These are phyloP conservation scores for Tinea pellionella DNA, from an alignment of 2,888 invertebrate species.

Conservation along the genomic window DNA sequence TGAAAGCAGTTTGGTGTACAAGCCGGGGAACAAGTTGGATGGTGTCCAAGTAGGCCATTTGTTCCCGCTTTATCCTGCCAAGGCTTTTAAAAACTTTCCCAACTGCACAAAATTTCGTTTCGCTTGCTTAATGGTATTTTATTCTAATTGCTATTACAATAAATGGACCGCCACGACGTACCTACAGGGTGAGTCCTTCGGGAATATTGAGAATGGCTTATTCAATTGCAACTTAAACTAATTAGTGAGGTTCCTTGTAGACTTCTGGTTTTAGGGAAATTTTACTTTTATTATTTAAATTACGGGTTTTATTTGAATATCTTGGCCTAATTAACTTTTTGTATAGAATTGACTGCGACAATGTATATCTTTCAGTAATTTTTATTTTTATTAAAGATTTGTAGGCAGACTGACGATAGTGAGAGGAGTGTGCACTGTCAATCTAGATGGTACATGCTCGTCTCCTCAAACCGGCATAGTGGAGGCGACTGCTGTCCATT, in stretches of 20 bases:
- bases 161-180: background rate
- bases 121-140: slow-evolving; percentile 1
- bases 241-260: background rate
- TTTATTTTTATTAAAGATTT: too few relatives aligned
- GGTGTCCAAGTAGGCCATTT: slow-evolving; percentile 7
- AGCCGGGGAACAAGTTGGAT: background rate
- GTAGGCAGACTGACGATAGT: too few relatives aligned
- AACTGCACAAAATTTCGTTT: slow-evolving; percentile 2
- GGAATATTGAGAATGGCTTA: background rate
- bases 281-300: background rate
- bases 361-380: too few relatives aligned
- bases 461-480: too few relatives aligned
- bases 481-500: too few relatives aligned
- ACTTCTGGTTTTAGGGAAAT: background rate
- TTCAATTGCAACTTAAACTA: background rate
- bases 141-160: slow-evolving; percentile 6
- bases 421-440: too few relatives aligned
- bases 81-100: slow-evolving; percentile 5
- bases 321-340: too few relatives aligned
- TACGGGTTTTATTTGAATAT: background rate
- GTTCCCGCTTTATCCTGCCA: slow-evolving; percentile 1
- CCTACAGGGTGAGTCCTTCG: background rate
- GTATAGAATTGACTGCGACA: too few relatives aligned
- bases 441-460: too few relatives aligned
- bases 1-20: background rate